Conservation (phyloP, 2,113 vertebrate species). For the Symphodus melops region DNA sequence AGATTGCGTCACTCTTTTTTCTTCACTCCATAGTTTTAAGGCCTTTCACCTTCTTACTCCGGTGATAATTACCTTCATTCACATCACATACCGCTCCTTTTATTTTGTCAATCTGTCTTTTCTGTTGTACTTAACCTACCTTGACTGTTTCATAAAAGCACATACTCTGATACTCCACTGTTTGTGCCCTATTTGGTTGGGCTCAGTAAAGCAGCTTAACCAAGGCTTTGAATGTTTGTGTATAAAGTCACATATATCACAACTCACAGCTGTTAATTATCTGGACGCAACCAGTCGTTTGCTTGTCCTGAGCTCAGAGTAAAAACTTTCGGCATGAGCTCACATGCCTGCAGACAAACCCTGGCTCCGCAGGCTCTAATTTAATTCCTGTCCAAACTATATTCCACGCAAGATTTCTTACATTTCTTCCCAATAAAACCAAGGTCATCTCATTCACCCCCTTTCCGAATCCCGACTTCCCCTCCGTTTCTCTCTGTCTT, state of each 20-base stretch:
- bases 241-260: slow-evolving; percentile 27
- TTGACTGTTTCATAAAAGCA: slow-evolving; percentile 18
- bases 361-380: neutral
- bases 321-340: neutral
- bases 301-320: slow-evolving; percentile 4
- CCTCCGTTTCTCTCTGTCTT: neutral
- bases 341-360: slow-evolving; percentile 4
- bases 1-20: no score
- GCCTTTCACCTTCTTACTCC: slow-evolving; percentile 23
- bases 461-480: neutral
- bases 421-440: neutral
- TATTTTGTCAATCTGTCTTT: slow-evolving; percentile 25
- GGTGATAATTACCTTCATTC: slow-evolving; percentile 20
- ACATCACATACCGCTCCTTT: slow-evolving; percentile 13
- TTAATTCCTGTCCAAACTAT: slow-evolving; percentile 9
- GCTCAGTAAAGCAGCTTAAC: slow-evolving; percentile 9
- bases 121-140: slow-evolving; percentile 1
- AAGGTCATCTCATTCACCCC: neutral
- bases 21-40: neutral
- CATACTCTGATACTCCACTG: slow-evolving; percentile 3
- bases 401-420: neutral
- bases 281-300: slow-evolving; percentile 44
- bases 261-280: slow-evolving; percentile 51
- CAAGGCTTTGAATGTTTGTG: slow-evolving; percentile 22
- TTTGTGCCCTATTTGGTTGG: slow-evolving; percentile 21